Percentiles rank a stretch among this genome's conserved stretches.
phyloP scores from a whole-genome alignment of 2,113 vertebrate species.

The Poeciliopsis prolifica region DNA sequence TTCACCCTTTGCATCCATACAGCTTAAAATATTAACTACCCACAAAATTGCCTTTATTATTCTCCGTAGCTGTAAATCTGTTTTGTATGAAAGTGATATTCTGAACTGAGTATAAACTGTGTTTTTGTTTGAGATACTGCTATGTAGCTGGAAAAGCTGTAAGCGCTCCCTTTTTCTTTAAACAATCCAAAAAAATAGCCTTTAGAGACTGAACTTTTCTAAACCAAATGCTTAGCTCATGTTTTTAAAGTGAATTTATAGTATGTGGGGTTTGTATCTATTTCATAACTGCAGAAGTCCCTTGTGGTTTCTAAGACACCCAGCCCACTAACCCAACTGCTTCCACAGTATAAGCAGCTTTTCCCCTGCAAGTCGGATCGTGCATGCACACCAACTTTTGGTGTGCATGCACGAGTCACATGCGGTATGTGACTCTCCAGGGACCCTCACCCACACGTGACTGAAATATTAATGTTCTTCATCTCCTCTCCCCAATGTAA shows the following conservation, averaged over 20 bases:
- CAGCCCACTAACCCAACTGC: constrained; percentile 44
- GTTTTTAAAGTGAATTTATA: constrained; percentile 33
- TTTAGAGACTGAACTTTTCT: constrained; percentile 18
- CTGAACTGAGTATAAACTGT: neutral
- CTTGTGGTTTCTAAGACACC: constrained; percentile 31
- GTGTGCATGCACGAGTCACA: neutral
- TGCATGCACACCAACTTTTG: constrained; percentile 30
- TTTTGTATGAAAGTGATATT: neutral
- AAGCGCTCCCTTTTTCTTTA: neutral
- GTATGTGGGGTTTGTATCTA: constrained; percentile 8
- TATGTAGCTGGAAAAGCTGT: neutral
- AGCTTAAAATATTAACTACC: neutral
- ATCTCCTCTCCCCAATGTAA: constrained; percentile 77
- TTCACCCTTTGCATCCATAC: no score
- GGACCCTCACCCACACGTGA: constrained; percentile 57
- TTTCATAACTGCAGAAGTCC: constrained; percentile 32
- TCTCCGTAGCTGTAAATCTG: neutral
- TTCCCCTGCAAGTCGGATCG: constrained; percentile 32
- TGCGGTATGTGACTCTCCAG: constrained; percentile 57
- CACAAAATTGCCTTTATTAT: neutral
- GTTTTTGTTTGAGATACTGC: neutral
- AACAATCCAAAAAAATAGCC: neutral
- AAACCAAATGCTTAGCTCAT: constrained; percentile 50
- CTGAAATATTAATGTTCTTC: constrained; percentile 71
- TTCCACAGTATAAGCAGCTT: constrained; percentile 42